Conservation (phyloP, 2,113 vertebrate genomes). For the Callithrix jacchus region DNA sequence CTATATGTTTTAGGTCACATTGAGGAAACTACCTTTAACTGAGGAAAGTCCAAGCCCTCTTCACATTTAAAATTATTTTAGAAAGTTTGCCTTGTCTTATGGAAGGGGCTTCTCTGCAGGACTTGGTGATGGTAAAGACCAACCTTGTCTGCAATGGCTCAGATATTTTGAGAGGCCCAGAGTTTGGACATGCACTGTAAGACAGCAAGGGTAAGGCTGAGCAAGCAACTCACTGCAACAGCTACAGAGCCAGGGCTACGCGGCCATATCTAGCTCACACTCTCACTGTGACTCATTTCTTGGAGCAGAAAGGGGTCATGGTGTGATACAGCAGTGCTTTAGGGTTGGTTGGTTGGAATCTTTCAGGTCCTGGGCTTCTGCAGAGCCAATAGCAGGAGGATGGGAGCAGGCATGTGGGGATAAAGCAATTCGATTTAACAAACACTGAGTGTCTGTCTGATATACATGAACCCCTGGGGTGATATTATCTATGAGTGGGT, state of each 20-base stretch:
- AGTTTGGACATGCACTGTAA: background rate
- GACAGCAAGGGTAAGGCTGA: background rate
- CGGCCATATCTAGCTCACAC: background rate
- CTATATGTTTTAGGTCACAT: background rate
- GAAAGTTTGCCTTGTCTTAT: background rate
- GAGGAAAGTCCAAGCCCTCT: background rate
- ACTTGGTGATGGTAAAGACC: background rate
- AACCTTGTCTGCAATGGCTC: background rate
- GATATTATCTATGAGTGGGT: background rate
- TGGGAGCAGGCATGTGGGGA: background rate
- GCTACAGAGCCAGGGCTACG: background rate
- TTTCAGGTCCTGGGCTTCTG: background rate
- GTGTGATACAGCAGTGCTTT: background rate
- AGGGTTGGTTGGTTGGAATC: background rate
- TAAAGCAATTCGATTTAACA: background rate
- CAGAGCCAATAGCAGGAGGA: background rate
- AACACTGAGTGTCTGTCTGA: background rate
- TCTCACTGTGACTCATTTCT: conserved; percentile 46
- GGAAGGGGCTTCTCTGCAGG: background rate
- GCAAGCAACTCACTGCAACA: background rate
- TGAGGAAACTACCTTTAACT: background rate
- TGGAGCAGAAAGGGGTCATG: conserved; percentile 3
- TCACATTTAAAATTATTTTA: background rate
- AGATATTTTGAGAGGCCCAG: background rate
- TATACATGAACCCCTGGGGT: too few relatives aligned